Percentiles rank a stretch among this genome's conserved stretches.
phyloP scores from a whole-genome alignment of 2,113 vertebrate genomes.

The Motacilla tschutschensis region DNA sequence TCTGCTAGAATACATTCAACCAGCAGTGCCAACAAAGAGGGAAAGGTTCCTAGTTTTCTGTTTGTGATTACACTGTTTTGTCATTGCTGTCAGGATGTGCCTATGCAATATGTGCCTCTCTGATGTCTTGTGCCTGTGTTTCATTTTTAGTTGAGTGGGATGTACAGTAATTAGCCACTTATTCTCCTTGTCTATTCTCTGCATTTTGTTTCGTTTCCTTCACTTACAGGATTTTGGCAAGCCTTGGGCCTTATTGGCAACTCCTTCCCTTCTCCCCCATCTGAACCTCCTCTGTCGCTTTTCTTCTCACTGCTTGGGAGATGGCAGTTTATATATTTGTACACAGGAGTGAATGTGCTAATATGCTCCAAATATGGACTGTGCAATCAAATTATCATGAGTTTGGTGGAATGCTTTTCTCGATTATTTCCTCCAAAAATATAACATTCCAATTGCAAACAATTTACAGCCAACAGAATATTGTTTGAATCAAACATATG shows the following conservation, averaged over 20 bases:
- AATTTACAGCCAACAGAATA: conserved; percentile 45
- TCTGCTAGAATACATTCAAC: not conserved
- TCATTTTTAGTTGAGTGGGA: conserved; percentile 42
- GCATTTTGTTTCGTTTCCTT: not conserved
- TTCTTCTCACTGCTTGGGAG: conserved; percentile 38
- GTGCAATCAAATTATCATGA: conserved; percentile 48
- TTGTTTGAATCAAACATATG: conserved; percentile 20
- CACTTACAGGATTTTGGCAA: conserved; percentile 17
- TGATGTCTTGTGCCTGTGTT: conserved; percentile 23
- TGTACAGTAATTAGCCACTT: conserved; percentile 35
- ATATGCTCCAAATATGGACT: conserved; percentile 36
- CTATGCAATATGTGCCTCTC: conserved; percentile 22
- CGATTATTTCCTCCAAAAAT: conserved; percentile 49
- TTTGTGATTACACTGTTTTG: conserved; percentile 55
- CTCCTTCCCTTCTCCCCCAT: not conserved
- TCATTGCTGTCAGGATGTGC: conserved; percentile 32
- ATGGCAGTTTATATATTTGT: conserved; percentile 43
- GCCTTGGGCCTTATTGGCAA: conserved; percentile 24
- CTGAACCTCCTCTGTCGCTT: conserved; percentile 7
- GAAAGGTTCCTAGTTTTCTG: conserved; percentile 25
- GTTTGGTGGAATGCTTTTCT: conserved; percentile 42
- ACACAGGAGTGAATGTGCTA: conserved; percentile 43
- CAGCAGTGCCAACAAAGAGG: conserved; percentile 20
- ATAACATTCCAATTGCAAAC: conserved; percentile 19
- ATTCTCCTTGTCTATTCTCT: conserved; percentile 26